Conservation (phyloP, 2,888 invertebrate genomes). For the Agrotis clavis region DNA sequence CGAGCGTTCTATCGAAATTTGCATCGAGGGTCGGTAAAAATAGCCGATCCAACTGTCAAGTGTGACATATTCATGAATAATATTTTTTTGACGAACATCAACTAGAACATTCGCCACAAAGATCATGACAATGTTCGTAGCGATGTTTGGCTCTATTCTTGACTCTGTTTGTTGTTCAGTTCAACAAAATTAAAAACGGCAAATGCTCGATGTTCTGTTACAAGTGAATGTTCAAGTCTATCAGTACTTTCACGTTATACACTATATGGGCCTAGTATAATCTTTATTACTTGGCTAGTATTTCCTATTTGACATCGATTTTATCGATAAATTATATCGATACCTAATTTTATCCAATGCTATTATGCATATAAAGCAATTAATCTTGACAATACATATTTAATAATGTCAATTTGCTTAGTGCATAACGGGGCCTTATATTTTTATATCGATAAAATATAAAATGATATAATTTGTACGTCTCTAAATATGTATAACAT, state of each 20-base stretch:
- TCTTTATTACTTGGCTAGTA: slow-evolving; percentile 34
- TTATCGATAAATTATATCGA: slow-evolving; percentile 25
- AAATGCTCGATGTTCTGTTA: no score
- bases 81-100: no score
- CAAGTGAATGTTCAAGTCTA: no score
- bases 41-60: no score
- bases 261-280: slow-evolving; percentile 14
- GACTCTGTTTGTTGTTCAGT: no score
- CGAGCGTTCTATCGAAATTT: no score
- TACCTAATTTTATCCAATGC: not conserved
- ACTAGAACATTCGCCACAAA: no score
- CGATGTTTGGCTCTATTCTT: no score
- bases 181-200: no score
- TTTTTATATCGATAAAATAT: slow-evolving; percentile 19
- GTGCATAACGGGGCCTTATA: not conserved
- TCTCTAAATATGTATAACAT: slow-evolving; percentile 7
- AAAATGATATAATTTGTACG: not conserved
- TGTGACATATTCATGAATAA: no score
- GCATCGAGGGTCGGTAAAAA: no score
- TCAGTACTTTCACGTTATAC: not conserved
- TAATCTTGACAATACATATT: slow-evolving; percentile 31
- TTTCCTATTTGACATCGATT: slow-evolving; percentile 2
- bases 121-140: no score
- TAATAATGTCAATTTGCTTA: slow-evolving; percentile 21
- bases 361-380: slow-evolving; percentile 16